These are phyloP conservation scores for Esox lucius DNA, from an alignment of 2,797 vertebrate species.

Conservation along the genomic window DNA sequence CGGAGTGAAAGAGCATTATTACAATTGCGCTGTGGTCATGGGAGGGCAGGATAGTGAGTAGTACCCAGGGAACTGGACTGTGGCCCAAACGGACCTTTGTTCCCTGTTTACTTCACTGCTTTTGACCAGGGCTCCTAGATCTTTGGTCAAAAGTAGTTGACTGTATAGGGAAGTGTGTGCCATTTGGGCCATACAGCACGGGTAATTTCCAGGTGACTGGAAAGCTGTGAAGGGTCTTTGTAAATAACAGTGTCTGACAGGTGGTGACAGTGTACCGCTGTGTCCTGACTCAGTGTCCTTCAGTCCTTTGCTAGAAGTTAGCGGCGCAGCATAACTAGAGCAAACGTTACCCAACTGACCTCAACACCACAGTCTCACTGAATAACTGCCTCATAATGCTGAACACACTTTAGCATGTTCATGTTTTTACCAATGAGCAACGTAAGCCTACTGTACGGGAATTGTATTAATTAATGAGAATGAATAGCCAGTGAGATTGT, in stretches of 20 bases:
- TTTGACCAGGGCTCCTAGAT: background rate
- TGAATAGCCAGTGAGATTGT: slow-evolving; percentile 14
- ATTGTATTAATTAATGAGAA: background rate
- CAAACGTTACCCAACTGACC: background rate
- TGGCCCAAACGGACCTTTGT: background rate
- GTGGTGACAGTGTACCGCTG: slow-evolving; percentile 33
- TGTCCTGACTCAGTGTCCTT: slow-evolving; percentile 49
- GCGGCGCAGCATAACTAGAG: background rate
- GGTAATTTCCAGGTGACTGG: slow-evolving; percentile 61
- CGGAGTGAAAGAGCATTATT: slow-evolving; percentile 26
- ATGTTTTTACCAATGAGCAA: slow-evolving; percentile 10
- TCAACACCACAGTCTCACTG: background rate
- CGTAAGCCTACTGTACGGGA: background rate
- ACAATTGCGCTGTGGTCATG: background rate
- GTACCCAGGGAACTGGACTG: slow-evolving; percentile 29
- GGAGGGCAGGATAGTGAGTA: slow-evolving; percentile 30
- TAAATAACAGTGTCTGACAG: slow-evolving; percentile 70
- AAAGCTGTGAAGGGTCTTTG: slow-evolving; percentile 43
- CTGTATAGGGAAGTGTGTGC: background rate
- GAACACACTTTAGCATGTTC: background rate
- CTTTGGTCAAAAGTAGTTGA: background rate
- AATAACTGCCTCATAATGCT: background rate
- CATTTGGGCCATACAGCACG: slow-evolving; percentile 40
- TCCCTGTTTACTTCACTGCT: background rate
- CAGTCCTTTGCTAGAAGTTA: slow-evolving; percentile 16